Evolutionary conservation across 2,888 invertebrate species (phyloP).

Genomic region (Troides oblongomaculatus): DNA sequence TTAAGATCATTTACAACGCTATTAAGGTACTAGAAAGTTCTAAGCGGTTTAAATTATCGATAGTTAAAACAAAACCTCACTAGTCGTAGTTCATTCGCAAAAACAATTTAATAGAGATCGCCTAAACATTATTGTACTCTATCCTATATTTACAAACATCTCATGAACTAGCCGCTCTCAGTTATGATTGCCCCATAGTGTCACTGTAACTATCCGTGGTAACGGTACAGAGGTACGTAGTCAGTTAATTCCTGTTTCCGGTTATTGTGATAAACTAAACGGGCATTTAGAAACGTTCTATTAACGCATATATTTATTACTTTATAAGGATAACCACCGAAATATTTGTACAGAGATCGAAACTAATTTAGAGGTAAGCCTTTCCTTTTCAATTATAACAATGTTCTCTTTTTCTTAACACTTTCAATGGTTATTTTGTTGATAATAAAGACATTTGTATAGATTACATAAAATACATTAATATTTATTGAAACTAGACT

Average conservation of each 20-base stretch:
- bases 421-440: too few species aligned
- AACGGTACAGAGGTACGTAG: constrained; percentile 8
- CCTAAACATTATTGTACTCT: constrained; percentile 15
- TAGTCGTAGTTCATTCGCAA: constrained; percentile 1
- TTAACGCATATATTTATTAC: constrained; percentile 6
- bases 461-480: too few species aligned
- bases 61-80: neutral
- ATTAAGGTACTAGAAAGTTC: too few species aligned
- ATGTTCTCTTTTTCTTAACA: too few species aligned
- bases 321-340: constrained; percentile 3
- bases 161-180: constrained; percentile 2
- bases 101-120: constrained; percentile 18
- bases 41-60: neutral
- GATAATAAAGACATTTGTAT: neutral
- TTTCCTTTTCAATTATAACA: too few species aligned
- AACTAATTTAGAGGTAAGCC: constrained; percentile 5
- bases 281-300: neutral
- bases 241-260: constrained; percentile 15
- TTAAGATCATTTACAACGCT: too few species aligned
- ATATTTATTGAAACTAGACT: too few species aligned
- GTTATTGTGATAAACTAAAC: constrained; percentile 11
- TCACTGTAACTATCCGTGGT: constrained; percentile 3
- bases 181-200: constrained; percentile 15
- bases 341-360: constrained; percentile 1
- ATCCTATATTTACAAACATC: constrained; percentile 13